Evolutionary conservation across 2,797 vertebrate genomes (phyloP).

Genomic region (Brachymystax lenok): DNA sequence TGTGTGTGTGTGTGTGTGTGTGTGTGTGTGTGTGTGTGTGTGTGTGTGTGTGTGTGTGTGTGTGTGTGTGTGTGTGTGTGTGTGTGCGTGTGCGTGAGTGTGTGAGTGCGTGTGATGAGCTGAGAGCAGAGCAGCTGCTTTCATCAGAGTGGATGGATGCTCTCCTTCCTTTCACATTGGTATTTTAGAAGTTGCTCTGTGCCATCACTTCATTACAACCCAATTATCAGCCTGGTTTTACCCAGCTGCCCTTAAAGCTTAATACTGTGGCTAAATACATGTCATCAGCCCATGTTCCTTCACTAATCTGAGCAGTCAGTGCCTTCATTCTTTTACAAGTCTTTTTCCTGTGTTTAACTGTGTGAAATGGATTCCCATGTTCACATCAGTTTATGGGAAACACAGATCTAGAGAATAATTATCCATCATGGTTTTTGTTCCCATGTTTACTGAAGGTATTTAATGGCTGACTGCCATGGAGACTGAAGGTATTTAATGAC

Average conservation of each 20-base stretch:
- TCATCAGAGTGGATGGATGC: background rate
- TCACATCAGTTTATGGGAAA: background rate
- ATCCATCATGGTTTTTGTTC: background rate
- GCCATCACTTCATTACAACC: constrained; percentile 7
- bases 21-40: no score
- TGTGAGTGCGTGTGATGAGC: background rate
- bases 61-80: background rate
- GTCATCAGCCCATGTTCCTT: background rate
- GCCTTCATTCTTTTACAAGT: background rate
- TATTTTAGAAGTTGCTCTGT: constrained; percentile 12
- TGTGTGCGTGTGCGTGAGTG: no score
- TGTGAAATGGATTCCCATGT: background rate
- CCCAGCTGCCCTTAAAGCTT: constrained; percentile 3
- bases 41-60: background rate
- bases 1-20: no score
- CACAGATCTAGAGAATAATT: background rate
- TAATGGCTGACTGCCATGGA: background rate
- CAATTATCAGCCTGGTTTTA: constrained; percentile 1
- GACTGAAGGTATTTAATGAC: no score
- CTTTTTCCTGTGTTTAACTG: background rate
- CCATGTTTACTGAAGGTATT: background rate
- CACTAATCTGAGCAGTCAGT: background rate
- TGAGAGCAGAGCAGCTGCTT: constrained; percentile 17
- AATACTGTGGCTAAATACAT: background rate
- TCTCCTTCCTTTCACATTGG: constrained; percentile 5